Base-by-base conservation (phyloP, 2,888 invertebrate genomes). In the Stenoptilia bipunctidactyla region DNA sequence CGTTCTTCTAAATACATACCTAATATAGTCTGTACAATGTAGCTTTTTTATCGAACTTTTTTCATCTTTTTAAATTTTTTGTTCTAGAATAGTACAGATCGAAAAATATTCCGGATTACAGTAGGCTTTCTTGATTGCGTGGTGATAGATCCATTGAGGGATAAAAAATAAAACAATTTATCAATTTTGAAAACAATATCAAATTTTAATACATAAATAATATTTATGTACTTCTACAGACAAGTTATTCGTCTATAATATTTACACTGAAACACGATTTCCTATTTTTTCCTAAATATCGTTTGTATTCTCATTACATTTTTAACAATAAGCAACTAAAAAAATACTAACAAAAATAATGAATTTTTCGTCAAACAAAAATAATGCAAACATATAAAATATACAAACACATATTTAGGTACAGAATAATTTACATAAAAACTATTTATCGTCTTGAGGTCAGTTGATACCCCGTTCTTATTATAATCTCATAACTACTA, bases 161-260 rank as follows among this genome's bases (percentile, higher is more conserved):
- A 20, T 20, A 20, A 20, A 20, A 5, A 20, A 20, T 20, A 20
- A 20, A 20, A 20, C 20, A 20, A 20, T 5, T 20, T 20, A 5
- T 20, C 20, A 76, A 80, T 82, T 82, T 80, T 79, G 77, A 82
- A 83, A 83, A 83, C 83, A 83, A 83, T 83, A 82, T 82, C 82
- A 83, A 83, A 83, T 83, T 20, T 80, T 82, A 82, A 77, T 83
- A 82, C 83, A 80, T 82, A 82, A 82, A 82, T 82, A 83, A 71
- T 53, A 79, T 80, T 80, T 82, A 83, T 82, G 80, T 82, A 80
- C 62, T 61, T 69, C 77, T 80, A 80, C 80, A 79, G 77, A 80
- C 74, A 79, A 71, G 77, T 72, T 77, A 5, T 73, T 75, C 66
- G 54, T 67, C 74, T 77, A 79, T 67, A 56, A 72, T 82, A 82